These are phyloP conservation scores for Yponomeuta sedellus DNA, from an alignment of 2,888 invertebrate species.

Conservation along the genomic window DNA sequence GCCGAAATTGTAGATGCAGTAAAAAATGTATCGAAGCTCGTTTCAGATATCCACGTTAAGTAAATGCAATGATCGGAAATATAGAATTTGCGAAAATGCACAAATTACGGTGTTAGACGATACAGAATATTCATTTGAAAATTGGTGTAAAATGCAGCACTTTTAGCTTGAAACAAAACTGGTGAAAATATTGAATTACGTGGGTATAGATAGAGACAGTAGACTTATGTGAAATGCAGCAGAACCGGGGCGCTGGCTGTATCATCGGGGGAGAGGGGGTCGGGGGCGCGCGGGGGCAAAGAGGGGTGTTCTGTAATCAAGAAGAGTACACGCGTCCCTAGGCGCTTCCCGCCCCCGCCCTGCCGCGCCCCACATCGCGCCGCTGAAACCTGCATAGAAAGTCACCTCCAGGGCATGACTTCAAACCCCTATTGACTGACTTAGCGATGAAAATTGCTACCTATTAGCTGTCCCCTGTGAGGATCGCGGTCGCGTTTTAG, in stretches of 20 bases:
- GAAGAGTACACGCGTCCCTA: slow-evolving; percentile 74
- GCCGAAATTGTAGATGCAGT: too few relatives aligned
- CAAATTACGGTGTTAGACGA: too few relatives aligned
- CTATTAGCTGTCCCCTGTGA: too few relatives aligned
- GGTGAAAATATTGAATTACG: background rate
- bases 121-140: too few relatives aligned
- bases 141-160: background rate
- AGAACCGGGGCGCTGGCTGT: slow-evolving; percentile 35
- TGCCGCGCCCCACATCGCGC: slow-evolving; percentile 32
- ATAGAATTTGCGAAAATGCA: too few relatives aligned
- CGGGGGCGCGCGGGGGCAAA: slow-evolving; percentile 34
- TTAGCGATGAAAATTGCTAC: slow-evolving; percentile 42
- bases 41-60: too few relatives aligned
- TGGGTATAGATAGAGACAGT: background rate
- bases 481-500: too few relatives aligned
- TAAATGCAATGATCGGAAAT: too few relatives aligned
- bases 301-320: slow-evolving; percentile 71
- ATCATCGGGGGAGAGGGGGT: slow-evolving; percentile 31
- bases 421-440: slow-evolving; percentile 74
- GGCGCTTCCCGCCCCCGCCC: slow-evolving; percentile 43
- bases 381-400: slow-evolving; percentile 31
- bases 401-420: slow-evolving; percentile 64
- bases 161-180: background rate
- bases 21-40: too few relatives aligned
- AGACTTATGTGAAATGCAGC: slow-evolving; percentile 29